phyloP scores from a whole-genome alignment of 2,797 vertebrate species.

The Pogonophryne albipinna region DNA sequence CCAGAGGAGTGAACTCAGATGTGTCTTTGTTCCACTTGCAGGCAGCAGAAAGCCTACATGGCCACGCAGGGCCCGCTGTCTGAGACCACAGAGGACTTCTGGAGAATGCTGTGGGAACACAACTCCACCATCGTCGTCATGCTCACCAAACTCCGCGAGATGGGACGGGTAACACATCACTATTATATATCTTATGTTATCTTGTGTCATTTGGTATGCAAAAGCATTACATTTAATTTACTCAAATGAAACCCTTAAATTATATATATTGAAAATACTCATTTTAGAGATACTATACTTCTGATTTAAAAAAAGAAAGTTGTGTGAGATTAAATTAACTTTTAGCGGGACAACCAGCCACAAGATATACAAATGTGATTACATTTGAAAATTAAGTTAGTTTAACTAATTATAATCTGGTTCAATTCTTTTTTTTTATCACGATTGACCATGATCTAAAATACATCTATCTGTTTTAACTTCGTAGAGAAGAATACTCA shows the following conservation, averaged over 20 bases:
- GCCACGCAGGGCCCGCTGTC: slow-evolving; percentile 95
- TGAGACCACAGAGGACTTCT: slow-evolving; percentile 98
- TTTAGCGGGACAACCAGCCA: not conserved
- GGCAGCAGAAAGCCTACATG: slow-evolving; percentile 97
- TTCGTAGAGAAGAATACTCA: too few species aligned
- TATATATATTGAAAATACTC: not conserved
- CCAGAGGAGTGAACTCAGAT: slow-evolving; percentile 35
- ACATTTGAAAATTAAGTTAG: not conserved
- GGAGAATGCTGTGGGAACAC: slow-evolving; percentile 99
- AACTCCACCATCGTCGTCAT: slow-evolving; percentile 99
- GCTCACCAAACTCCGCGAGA: slow-evolving; percentile 97
- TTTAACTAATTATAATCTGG: not conserved
- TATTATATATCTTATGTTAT: not conserved
- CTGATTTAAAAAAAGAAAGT: not conserved
- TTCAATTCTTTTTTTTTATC: too few species aligned
- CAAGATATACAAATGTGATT: not conserved
- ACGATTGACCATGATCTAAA: not conserved
- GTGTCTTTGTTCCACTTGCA: slow-evolving; percentile 68
- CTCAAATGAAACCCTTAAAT: not conserved
- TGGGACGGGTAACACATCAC: slow-evolving; percentile 88
- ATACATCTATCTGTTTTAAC: not conserved
- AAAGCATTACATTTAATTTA: not conserved
- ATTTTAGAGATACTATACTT: not conserved
- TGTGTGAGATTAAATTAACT: too few species aligned
- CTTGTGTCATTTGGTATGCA: not conserved